Evolutionary conservation across 2,113 vertebrate genomes (phyloP), one percentile per base, ranked within the genome.

Genomic region (Antidorcas marsupialis): DNA sequence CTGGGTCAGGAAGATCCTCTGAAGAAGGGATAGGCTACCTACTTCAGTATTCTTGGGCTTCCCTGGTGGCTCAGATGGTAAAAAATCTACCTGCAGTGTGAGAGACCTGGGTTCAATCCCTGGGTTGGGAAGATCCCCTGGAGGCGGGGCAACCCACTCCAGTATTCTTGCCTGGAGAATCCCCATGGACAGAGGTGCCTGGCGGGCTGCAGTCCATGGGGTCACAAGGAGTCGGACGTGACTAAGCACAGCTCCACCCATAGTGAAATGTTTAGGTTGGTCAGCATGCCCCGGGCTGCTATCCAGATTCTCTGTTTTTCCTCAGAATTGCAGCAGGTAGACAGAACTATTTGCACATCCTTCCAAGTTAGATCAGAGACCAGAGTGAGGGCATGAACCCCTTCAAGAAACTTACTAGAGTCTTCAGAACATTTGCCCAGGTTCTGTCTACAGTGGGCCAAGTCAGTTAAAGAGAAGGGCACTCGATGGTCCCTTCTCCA

Each of bases 151-250:
- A 36, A 71, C n/a, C n/a, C 17, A 36, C 4, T 71, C n/a, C n/a
- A 36, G 19, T 36, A 21, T 36, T 36, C 64, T 71, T 71, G n/a
- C 17, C 64, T 36, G 64, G n/a, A 71, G n/a, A 71, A 36, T 12
- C 17, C 30, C 17, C n/a, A 23, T 36, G n/a, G 64, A 71, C 17
- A 36, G 19, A 71, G 64, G n/a, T 6, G 64, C 19, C n/a, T 71
- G 5, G n/a, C 0, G 19, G 64, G 64, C n/a, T 23, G 5, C 4
- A 71, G 64, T 36, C 64, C 2, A 36, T 71, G 5, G 17, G n/a
- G 17, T 36, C 9, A 3, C n/a, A 71, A 11, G 11, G n/a, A 71
- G 64, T 71, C 0, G 4, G 64, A 71, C 39, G 39, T 3, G 39
- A 39, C 39, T 39, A 39, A 39, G 39, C 39, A 39, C 39, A 39